A percentile compares a stretch with the other conserved stretches of the same genome.
phyloP scores from a whole-genome alignment of 2,888 invertebrate species.

The Tridacna gigas region DNA sequence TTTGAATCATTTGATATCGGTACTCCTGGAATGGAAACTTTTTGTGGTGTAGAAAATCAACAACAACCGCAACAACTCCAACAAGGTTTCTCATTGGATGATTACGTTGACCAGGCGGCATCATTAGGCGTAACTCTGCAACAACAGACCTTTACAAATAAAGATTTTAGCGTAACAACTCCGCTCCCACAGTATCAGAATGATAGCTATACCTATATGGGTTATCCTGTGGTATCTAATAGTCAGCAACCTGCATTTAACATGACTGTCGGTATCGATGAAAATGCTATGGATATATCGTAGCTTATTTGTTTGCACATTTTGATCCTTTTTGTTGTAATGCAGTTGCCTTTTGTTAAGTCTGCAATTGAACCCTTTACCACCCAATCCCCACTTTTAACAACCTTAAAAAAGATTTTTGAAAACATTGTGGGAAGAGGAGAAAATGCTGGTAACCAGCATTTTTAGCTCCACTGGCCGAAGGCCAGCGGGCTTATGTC shows the following conservation, averaged over 20 bases:
- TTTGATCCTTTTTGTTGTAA: too few relatives aligned
- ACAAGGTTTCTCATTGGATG: slow-evolving; percentile 25
- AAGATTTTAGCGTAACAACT: slow-evolving; percentile 1
- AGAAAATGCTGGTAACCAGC: too few relatives aligned
- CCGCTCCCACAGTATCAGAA: background rate
- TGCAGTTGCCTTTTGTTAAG: too few relatives aligned
- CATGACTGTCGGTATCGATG: slow-evolving; percentile 15
- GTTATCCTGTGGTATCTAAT: background rate
- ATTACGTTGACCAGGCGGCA: slow-evolving; percentile 14
- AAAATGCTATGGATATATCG: slow-evolving; percentile 26
- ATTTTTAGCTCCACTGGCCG: too few relatives aligned
- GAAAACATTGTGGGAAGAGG: too few relatives aligned
- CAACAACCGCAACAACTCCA: slow-evolving; percentile 24
- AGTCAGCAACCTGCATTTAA: slow-evolving; percentile 16
- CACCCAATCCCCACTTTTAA: too few relatives aligned
- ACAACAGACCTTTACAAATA: background rate
- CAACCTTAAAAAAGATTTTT: too few relatives aligned
- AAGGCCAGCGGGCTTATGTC: too few relatives aligned
- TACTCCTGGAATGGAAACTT: background rate
- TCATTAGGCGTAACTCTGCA: background rate
- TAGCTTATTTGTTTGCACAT: background rate
- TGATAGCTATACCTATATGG: slow-evolving; percentile 1
- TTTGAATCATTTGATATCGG: slow-evolving; percentile 15
- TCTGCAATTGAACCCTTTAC: too few relatives aligned
- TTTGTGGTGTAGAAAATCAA: slow-evolving; percentile 2